A percentile compares a stretch with the other conserved stretches of the same genome.
phyloP scores from a whole-genome alignment of 1,140 invertebrate genomes.

The Cydia strobilella region DNA sequence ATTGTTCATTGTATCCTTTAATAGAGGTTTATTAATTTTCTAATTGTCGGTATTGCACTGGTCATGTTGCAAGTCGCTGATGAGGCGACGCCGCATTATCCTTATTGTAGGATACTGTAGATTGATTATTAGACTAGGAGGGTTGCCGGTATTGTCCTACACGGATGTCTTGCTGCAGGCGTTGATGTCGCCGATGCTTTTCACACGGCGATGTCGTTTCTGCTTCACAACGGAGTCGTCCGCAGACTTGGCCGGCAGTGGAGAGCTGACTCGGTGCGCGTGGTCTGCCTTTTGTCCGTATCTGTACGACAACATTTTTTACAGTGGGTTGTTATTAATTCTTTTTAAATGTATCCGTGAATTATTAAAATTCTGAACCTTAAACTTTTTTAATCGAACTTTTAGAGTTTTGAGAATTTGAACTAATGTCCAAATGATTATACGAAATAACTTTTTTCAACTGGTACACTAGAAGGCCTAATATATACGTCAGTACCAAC shows the following conservation, averaged over 20 bases:
- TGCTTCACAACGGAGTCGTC: slow-evolving; percentile 69
- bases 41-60: slow-evolving; percentile 40
- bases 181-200: slow-evolving; percentile 88
- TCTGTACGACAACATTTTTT: slow-evolving; percentile 48
- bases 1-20: slow-evolving; percentile 44
- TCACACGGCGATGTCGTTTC: slow-evolving; percentile 84
- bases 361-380: not conserved
- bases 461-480: too few relatives aligned
- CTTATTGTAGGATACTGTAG: not conserved
- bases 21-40: not conserved
- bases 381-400: too few relatives aligned
- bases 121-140: too few relatives aligned
- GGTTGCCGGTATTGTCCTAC: slow-evolving; percentile 40
- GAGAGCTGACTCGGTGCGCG: slow-evolving; percentile 76
- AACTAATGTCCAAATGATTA: too few relatives aligned
- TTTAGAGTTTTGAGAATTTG: too few relatives aligned
- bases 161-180: slow-evolving; percentile 72
- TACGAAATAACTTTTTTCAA: too few relatives aligned
- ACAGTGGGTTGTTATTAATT: not conserved
- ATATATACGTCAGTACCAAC: slow-evolving; percentile 42
- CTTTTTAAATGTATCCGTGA: not conserved
- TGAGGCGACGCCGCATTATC: slow-evolving; percentile 82
- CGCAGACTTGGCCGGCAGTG: slow-evolving; percentile 69
- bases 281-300: slow-evolving; percentile 75
- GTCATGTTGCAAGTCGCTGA: slow-evolving; percentile 81